Conservation (phyloP, 2,113 vertebrate species). For the Halichoerus grypus region DNA sequence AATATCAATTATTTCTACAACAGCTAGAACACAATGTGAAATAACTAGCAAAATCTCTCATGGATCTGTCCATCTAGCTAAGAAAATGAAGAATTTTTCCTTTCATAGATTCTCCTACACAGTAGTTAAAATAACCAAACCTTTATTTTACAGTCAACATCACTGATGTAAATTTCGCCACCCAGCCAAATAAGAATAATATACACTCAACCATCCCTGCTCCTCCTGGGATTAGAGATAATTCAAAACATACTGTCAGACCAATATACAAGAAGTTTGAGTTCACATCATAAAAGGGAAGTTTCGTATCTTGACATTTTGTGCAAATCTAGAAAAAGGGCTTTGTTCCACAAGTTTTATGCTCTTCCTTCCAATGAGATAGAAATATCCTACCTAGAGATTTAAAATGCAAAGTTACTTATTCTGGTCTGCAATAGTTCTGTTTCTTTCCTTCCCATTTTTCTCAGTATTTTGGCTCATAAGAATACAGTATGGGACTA, state of each 20-base stretch:
- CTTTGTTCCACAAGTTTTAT: neutral
- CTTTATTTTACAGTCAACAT: neutral
- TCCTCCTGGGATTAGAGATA: neutral
- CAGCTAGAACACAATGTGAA: neutral
- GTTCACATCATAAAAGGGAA: neutral
- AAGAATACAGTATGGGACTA: neutral
- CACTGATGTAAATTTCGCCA: neutral
- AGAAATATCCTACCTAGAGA: neutral
- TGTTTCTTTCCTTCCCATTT: neutral
- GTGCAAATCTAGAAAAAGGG: neutral
- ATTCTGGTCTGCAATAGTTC: neutral
- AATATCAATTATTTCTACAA: neutral
- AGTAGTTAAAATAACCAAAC: neutral
- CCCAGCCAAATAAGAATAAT: neutral
- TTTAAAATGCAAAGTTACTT: neutral
- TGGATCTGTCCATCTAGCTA: neutral
- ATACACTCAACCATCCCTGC: neutral
- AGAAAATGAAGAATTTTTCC: neutral
- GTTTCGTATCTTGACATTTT: slow-evolving; percentile 24
- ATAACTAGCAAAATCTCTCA: neutral
- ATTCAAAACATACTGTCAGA: neutral
- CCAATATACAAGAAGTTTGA: neutral
- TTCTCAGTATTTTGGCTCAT: neutral
- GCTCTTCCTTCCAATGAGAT: slow-evolving; percentile 12
- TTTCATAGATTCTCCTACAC: slow-evolving; percentile 11